Evolutionary conservation across 2,797 vertebrate species (phyloP).

Genomic region (Hydrocynus forskahlii): DNA sequence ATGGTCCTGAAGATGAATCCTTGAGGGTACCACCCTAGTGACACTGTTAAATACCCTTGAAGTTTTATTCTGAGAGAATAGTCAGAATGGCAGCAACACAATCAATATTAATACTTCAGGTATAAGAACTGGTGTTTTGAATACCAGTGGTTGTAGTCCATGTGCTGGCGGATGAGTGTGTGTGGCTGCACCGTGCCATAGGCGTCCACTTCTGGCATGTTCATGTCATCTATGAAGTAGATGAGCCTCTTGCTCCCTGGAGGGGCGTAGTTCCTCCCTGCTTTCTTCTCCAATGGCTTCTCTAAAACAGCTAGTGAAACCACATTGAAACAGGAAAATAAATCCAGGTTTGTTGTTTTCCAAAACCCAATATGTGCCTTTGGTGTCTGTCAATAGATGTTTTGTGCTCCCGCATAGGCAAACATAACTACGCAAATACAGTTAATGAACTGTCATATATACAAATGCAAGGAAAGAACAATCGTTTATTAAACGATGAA

Average conservation of each 20-base stretch:
- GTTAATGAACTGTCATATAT: constrained; percentile 18
- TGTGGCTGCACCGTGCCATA: constrained; percentile 95
- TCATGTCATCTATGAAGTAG: constrained; percentile 96
- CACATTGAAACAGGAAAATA: constrained; percentile 5
- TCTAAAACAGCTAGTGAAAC: constrained; percentile 78
- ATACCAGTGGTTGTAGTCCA: constrained; percentile 95
- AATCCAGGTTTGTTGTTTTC: constrained; percentile 5
- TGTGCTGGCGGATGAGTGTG: constrained; percentile 91
- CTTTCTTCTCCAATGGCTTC: constrained; percentile 92
- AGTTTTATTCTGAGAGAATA: too few relatives aligned
- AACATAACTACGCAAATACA: constrained; percentile 2
- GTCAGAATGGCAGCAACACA: not conserved
- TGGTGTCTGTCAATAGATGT: constrained; percentile 6
- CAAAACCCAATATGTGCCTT: not conserved
- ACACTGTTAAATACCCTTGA: too few relatives aligned
- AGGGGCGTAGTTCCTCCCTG: constrained; percentile 89
- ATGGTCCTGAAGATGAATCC: too few relatives aligned
- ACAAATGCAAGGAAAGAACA: constrained; percentile 1
- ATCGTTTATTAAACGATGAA: constrained; percentile 16
- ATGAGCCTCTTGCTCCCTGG: constrained; percentile 87
- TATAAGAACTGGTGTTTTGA: not conserved
- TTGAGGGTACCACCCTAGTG: too few relatives aligned
- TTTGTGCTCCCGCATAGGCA: not conserved
- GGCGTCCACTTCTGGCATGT: constrained; percentile 91
- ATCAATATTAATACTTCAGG: not conserved